Evolutionary conservation across 2,888 invertebrate species (phyloP).

Genomic region (Drosophila meridiana): DNA sequence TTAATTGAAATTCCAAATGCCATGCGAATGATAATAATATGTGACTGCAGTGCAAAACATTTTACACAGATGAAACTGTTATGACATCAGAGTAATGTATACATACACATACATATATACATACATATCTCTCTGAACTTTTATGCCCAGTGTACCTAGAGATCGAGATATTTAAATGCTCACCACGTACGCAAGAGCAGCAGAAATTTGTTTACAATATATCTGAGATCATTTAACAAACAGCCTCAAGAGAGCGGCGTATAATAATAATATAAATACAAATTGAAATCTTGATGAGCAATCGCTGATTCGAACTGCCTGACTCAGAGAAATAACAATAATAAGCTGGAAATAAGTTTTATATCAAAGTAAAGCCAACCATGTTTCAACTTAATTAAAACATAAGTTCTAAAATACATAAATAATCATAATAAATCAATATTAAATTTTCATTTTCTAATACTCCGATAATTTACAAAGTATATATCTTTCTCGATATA

Average conservation of each 20-base stretch:
- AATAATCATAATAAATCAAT: too few species aligned
- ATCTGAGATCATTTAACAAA: conserved; percentile 39
- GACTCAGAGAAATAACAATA: conserved; percentile 22
- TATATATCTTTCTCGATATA: too few species aligned
- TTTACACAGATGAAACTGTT: conserved; percentile 42
- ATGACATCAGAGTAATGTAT: conserved; percentile 40
- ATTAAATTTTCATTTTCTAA: too few species aligned
- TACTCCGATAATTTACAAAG: too few species aligned
- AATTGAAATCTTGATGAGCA: conserved; percentile 39
- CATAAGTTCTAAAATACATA: not conserved
- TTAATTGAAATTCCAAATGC: conserved; percentile 71
- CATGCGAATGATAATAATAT: conserved; percentile 46
- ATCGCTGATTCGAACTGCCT: conserved; percentile 18
- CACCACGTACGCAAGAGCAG: conserved; percentile 31
- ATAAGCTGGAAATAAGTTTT: not conserved
- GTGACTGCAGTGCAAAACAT: conserved; percentile 66
- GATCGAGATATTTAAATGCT: conserved; percentile 25
- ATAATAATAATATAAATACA: conserved; percentile 6
- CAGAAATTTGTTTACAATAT: conserved; percentile 49
- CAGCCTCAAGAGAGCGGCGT: conserved; percentile 16
- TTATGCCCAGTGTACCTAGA: conserved; percentile 5
- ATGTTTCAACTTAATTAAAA: not conserved
- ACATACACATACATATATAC: not conserved
- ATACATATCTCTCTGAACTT: not conserved
- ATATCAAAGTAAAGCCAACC: not conserved